Base-by-base conservation (phyloP, 2,797 vertebrate species). In the Sphenodon punctatus region DNA sequence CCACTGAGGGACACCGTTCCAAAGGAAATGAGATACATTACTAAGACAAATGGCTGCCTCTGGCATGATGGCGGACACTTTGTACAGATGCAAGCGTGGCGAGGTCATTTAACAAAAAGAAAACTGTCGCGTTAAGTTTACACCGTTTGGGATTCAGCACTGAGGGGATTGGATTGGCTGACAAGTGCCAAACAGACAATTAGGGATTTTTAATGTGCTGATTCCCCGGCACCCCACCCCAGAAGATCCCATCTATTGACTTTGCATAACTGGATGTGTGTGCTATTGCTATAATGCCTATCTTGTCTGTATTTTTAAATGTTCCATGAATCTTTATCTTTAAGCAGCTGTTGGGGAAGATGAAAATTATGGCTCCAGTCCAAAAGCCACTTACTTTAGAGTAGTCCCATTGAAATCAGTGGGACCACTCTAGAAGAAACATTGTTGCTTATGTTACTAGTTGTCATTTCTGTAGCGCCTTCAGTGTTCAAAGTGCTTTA, bases 21-120 rank as follows among this genome's bases (percentile, higher is more conserved):
- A 74, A 88, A 91, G 90, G 92, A 93, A 91, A 81, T 74, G 63
- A 36, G 88, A 87, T 94, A 91, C 93, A 95, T 92, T 91, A 90
- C 86, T 16, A 87, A 90, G 89, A 88, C 53, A 10, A 88, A 91
- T 81, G 80, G 36, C 74, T 10, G 70, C 48, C 56, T 25, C 87
- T 74, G 34, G 51, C 20, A 17, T 75, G 91, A 69, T 51, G 71
- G 81, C 81, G 67, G 1, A 1, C 25, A 72, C 85, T 78, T 84
- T 79, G 60, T 82, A 78, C 80, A 65, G 84, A 73, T 79, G 76
- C 41, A 80, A 81, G 87, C 82, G 25, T 61, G 76, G 64, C 82
- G 89, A 85, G 84, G 89, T 82, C 89, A 92, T 55, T 80, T 75
- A 82, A 78, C 42, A 42, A 67, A 86, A 76, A 88, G 69, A 63